Evolutionary conservation across 37 sponge, comb jelly and placozoan genomes (phyloP), one percentile per base, ranked within the genome.

Genomic region (Tethya wilhelma): DNA sequence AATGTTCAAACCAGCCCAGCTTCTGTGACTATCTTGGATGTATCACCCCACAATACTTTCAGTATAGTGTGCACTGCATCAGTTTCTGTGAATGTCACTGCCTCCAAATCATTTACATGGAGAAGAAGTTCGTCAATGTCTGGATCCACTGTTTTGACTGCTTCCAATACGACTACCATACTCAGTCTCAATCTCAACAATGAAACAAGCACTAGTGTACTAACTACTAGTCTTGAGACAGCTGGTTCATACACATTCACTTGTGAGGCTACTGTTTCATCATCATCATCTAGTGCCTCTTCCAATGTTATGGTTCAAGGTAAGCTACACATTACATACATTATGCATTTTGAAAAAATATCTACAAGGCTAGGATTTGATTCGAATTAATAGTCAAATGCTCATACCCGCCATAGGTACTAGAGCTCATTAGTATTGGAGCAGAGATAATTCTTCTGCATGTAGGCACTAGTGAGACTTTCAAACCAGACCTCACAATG

Each of bases 141-240:
- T 44, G 71, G n/a, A n/a, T n/a, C n/a, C 45, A 71, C 26, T 44
- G 43, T 29, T 44, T 30, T 71, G 32, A 42, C 71, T 7, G 2
- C 46, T 6, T 12, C 28, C 26, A 28, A 41, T 23, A 49, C 19
- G 25, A 44, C 49, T 5, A 71, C 28, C 32, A 71, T 71, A 45
- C 41, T 31, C 45, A 71, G 2, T 5, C 71, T 71, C 9, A 41
- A 71, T 42, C 28, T 71, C 3, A 30, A 44, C 25, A 71, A 44
- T 71, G 49, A 45, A 71, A 71, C 71, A 6, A 71, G 71, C 29
- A 44, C 71, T 30, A 71, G 71, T 44, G 49, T 71, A 44, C 71
- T 71, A 2, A 44, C 49, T 71, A 44, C 71, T 2, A 71, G 20
- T 42, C 30, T 6, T 12, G 44, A 5, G 19, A 44, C 29, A 2